Evolutionary conservation across 2,797 vertebrate genomes (phyloP), one percentile per base, ranked within the genome.

Genomic region (Leuciscus waleckii): DNA sequence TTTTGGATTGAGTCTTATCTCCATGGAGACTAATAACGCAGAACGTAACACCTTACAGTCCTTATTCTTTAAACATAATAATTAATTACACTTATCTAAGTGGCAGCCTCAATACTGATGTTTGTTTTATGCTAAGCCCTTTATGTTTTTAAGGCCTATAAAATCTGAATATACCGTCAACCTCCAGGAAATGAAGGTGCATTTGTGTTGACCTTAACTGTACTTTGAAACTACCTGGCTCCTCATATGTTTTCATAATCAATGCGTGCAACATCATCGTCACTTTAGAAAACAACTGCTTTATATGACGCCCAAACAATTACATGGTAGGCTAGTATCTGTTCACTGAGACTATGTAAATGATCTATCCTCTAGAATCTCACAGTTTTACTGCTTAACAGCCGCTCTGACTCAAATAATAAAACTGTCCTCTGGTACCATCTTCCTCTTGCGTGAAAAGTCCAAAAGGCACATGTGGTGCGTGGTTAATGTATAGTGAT

Each of bases 321-420:
- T 79, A 26, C 32, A 39, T 54, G 39, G 16, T 21, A 46, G 29
- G 39, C n/a, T 54, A 29, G 81, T 65, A 70, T 58, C 46, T 61
- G 58, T 74, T 41, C 17, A 63, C 35, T 70, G 41, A 26, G n/a
- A 61, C 39, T 63, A 7, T 69, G 75, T n/a, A 17, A 74, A 26
- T 77, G 54, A 49, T 49, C 65, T n/a, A 35, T 86, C 1, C n/a
- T 63, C 71, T 68, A 35, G 21, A 82, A 41, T 78, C 29, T 83
- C 29, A 19, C 13, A 69, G 65, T 78, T 90, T 90, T 87, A 90
- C 54, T 58, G 79, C 79, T 90, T 90, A 79, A 90, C 88, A 83
- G 73, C 80, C 10, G 1, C 68, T 81, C 71, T 84, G 83, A 80
- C 71, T 68, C 67, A 76, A 67, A 70, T 73, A 84, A 61, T 51